These are phyloP conservation scores for Anomalospiza imberbis DNA, from an alignment of 2,797 vertebrate genomes.

Conservation along the genomic window DNA sequence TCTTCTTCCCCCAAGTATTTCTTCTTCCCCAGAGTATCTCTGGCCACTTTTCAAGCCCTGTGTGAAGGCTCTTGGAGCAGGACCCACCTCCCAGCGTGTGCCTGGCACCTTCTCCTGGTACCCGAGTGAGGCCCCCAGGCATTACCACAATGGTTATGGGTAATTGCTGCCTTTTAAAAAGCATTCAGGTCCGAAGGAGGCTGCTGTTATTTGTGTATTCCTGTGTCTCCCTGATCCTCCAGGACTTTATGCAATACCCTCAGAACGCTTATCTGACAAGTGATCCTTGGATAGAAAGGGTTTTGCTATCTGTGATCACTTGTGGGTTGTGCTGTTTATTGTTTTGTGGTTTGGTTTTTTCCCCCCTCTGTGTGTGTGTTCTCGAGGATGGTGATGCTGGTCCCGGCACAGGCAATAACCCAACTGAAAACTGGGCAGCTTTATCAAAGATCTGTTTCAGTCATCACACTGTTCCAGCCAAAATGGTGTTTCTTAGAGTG, in stretches of 20 bases:
- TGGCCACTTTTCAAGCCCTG: neutral
- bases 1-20: neutral
- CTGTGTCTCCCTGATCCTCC: neutral
- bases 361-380: neutral
- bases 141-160: neutral
- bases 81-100: neutral
- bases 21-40: neutral
- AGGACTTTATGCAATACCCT: neutral
- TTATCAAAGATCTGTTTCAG: neutral
- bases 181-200: neutral
- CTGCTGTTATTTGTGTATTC: neutral
- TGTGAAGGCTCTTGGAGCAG: neutral
- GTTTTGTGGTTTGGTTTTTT: neutral
- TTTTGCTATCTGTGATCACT: neutral
- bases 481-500: neutral
- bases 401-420: neutral
- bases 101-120: neutral
- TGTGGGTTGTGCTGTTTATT: conserved; percentile 17
- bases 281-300: neutral
- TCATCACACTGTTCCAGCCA: neutral
- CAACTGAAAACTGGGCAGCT: neutral
- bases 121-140: neutral
- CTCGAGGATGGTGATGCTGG: neutral
- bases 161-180: conserved; percentile 19
- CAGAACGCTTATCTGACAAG: neutral